Evolutionary conservation across 2,888 invertebrate genomes (phyloP).

Genomic region (Lottia scabra): DNA sequence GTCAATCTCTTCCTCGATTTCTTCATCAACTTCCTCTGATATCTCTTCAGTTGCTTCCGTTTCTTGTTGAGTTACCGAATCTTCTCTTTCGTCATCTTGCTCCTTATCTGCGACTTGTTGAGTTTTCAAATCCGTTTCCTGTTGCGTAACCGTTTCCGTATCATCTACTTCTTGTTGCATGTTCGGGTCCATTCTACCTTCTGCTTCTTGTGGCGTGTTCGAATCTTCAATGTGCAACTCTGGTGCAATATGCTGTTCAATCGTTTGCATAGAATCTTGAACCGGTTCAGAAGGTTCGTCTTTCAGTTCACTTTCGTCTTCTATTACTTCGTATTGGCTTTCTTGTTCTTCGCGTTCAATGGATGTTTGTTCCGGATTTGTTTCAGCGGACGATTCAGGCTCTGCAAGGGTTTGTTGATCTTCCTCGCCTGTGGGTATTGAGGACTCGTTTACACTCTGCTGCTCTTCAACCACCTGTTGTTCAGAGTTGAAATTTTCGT

Average conservation of each 20-base stretch:
- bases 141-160: constrained; percentile 8
- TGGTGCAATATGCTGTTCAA: not conserved
- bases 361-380: constrained; percentile 9
- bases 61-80: not conserved
- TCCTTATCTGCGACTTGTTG: not conserved
- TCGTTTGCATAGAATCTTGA: not conserved
- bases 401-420: constrained; percentile 32
- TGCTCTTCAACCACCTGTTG: constrained; percentile 8
- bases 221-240: not conserved
- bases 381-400: no score
- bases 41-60: not conserved
- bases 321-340: not conserved
- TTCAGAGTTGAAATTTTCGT: constrained; percentile 5
- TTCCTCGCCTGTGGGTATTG: constrained; percentile 24
- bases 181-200: constrained; percentile 4
- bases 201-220: not conserved
- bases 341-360: not conserved
- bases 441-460: not conserved
- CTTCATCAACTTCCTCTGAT: constrained; percentile 1
- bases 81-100: not conserved
- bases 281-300: not conserved
- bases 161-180: constrained; percentile 11
- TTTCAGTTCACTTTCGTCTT: not conserved
- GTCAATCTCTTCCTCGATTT: not conserved
- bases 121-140: not conserved